Evolutionary conservation across 1,140 invertebrate species (phyloP), one percentile per base, ranked within the genome.

Genomic region (Leptestheria dahalacensis): DNA sequence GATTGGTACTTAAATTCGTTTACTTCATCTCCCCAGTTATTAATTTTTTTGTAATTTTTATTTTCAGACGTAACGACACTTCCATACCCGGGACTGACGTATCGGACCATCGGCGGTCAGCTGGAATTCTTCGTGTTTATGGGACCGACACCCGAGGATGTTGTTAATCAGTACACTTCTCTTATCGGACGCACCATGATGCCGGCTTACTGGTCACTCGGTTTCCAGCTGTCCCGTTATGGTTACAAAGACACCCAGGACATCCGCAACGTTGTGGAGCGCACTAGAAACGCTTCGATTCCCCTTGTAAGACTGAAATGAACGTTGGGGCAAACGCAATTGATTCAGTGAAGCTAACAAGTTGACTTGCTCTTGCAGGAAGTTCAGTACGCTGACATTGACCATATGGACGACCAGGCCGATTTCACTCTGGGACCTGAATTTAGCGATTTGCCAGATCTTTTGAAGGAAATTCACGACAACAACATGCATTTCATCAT

Each of bases 121-220:
- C 50, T 75, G 25, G 70, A 75, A 50, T 67, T 75, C 54, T 73
- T 67, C 66, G 48, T 74, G 24, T 66, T 73, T 59, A 56, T 69
- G 2, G 73, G 73, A 1, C 68, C 67, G 10, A 64, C 59, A 3
- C 72, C 77, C 6, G 68, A 74, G 51, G 63, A 71, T 26, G 77
- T 79, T 23, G 65, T 77, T 1, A 64, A 69, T 25, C 77, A 81
- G 65, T 79, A 77, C 64, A 65, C 65, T 2, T 46, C 41, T 20
- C 62, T 69, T 47, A 63, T 67, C 48, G 66, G 67, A 9, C 59
- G 66, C 2, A 69, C 72, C 3, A 63, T 62, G 28, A 61, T 78
- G 62, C 73, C 73, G 2, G 70, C 77, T 0, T 75, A 74, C 64
- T 76, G 76, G 76, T 65, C 70, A 18, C 64, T 77, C 10, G 74